Percentiles rank a stretch among this genome's conserved stretches.
These are phyloP conservation scores for Hypocryptadius cinnamomeus DNA, from an alignment of 2,113 vertebrate genomes.

Conservation along the genomic window DNA sequence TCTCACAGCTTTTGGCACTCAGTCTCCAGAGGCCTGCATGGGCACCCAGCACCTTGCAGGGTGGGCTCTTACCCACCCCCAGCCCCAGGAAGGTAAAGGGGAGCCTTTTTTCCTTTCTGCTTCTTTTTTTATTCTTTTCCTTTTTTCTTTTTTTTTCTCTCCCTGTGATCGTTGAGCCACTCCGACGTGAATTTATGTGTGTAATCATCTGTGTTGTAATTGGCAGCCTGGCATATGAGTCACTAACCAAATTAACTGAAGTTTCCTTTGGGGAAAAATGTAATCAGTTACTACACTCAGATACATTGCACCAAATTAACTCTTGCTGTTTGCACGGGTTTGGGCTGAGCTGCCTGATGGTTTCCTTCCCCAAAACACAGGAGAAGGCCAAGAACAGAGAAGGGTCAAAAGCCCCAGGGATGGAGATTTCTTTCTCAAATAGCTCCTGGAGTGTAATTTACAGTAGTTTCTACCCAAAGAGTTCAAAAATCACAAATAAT, in stretches of 20 bases:
- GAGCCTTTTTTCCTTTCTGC: background rate
- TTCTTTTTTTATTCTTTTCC: background rate
- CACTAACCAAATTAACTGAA: conserved; percentile 77
- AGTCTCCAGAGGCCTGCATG: background rate
- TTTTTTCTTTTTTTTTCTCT: background rate
- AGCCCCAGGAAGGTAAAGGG: background rate
- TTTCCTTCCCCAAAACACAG: background rate
- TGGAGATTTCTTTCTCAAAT: background rate
- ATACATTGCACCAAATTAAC: conserved; percentile 71
- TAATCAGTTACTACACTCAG: conserved; percentile 71
- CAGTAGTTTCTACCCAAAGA: background rate
- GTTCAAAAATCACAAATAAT: background rate
- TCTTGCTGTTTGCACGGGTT: conserved; percentile 22
- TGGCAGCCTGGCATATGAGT: conserved; percentile 74
- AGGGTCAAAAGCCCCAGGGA: background rate
- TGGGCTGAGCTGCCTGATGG: background rate
- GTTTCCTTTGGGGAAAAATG: conserved; percentile 78
- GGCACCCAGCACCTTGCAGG: background rate
- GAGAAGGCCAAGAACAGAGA: background rate
- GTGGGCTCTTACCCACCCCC: background rate
- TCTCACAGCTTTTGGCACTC: background rate
- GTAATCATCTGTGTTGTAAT: conserved; percentile 71
- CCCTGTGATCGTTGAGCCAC: conserved; percentile 26
- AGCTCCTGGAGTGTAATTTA: background rate
- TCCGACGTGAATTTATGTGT: conserved; percentile 59